phyloP scores from a whole-genome alignment of 1,140 invertebrate species.

The Protaetia brevitarsis region DNA sequence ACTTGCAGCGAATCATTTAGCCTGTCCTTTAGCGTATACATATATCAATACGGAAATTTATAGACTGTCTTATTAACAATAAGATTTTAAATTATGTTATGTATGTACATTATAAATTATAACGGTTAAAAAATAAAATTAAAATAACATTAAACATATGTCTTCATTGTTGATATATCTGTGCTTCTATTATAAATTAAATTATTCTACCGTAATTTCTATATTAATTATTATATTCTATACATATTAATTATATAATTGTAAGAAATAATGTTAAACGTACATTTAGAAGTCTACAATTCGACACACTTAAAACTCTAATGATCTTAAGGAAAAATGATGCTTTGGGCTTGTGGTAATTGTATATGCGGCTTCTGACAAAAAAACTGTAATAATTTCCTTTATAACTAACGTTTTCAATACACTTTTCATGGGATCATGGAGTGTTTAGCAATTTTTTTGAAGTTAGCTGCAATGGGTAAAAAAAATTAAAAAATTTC shows the following conservation, averaged over 20 bases:
- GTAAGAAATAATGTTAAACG: neutral
- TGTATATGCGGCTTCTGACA: too few relatives aligned
- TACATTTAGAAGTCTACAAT: neutral
- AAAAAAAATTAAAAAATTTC: too few relatives aligned
- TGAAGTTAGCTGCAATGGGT: too few relatives aligned
- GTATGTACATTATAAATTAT: neutral
- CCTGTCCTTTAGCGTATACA: too few relatives aligned
- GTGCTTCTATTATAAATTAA: neutral
- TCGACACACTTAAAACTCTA: too few relatives aligned
- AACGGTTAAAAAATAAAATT: neutral
- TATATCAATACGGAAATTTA: slow-evolving; percentile 2
- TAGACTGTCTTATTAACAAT: slow-evolving; percentile 14
- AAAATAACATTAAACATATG: neutral
- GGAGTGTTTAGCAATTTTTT: too few relatives aligned
- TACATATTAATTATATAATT: neutral
- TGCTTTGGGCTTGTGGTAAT: too few relatives aligned
- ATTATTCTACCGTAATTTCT: neutral
- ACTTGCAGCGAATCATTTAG: too few relatives aligned
- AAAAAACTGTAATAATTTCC: too few relatives aligned
- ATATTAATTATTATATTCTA: neutral
- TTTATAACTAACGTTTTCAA: too few relatives aligned
- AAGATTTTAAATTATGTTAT: neutral
- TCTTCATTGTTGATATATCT: slow-evolving; percentile 7
- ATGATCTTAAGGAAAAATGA: too few relatives aligned
- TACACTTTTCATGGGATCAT: too few relatives aligned